Evolutionary conservation across 1,140 invertebrate genomes (phyloP).

Genomic region (Camponotus floridanus): DNA sequence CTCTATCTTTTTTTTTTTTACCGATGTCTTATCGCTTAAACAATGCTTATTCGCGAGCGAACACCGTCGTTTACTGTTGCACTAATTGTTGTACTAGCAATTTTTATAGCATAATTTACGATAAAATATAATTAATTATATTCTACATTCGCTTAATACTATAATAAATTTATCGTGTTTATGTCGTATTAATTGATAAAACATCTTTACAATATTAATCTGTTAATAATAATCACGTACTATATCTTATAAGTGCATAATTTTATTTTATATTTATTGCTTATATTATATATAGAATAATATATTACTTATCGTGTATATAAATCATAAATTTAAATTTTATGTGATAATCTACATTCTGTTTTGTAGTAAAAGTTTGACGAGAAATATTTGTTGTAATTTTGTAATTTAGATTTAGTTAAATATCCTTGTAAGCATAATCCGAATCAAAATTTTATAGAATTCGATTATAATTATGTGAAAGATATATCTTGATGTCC

Average conservation of each 20-base stretch:
- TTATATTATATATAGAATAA: constrained; percentile 15
- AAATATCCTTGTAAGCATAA: not conserved
- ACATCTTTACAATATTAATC: constrained; percentile 10
- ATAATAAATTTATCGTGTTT: constrained; percentile 25
- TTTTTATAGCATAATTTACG: constrained; percentile 2
- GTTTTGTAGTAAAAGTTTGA: not conserved
- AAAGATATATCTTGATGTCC: not conserved
- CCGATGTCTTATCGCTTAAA: constrained; percentile 14
- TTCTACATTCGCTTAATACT: constrained; percentile 17
- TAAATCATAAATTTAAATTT: not conserved
- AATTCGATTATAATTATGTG: not conserved
- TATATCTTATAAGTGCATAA: not conserved
- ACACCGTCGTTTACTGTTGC: not conserved
- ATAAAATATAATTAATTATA: constrained; percentile 26
- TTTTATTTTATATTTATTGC: constrained; percentile 23
- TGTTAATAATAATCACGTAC: constrained; percentile 20
- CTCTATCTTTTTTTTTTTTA: not conserved
- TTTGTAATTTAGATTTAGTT: not conserved
- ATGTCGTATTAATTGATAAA: constrained; percentile 12
- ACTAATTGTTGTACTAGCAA: constrained; percentile 10
- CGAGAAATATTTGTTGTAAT: not conserved
- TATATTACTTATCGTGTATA: constrained; percentile 29
- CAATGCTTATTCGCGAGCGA: constrained; percentile 44
- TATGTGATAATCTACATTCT: not conserved
- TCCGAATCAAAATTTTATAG: not conserved